Evolutionary conservation across 2,797 vertebrate genomes (phyloP).

Genomic region (Scomberomorus guttatus): DNA sequence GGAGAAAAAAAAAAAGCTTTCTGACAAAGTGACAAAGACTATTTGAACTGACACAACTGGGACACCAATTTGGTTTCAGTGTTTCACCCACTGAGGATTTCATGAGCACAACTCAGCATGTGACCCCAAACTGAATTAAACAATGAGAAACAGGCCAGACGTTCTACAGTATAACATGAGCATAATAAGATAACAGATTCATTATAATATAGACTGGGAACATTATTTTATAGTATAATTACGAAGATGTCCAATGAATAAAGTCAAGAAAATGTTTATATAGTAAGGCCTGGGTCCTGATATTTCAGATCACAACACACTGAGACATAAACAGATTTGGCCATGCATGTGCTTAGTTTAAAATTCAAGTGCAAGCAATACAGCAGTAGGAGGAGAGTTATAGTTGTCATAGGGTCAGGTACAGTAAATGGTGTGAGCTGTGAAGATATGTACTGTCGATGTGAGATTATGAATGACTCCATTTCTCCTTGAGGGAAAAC

Average conservation of each 20-base stretch:
- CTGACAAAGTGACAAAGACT: conserved; percentile 55
- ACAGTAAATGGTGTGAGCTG: conserved; percentile 47
- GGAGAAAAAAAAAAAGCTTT: not conserved
- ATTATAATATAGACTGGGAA: conserved; percentile 38
- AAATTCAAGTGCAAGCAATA: conserved; percentile 77
- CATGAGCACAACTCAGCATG: conserved; percentile 37
- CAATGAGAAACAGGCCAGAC: conserved; percentile 55
- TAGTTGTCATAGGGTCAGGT: conserved; percentile 49
- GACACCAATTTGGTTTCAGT: conserved; percentile 70
- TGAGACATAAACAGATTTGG: conserved; percentile 72
- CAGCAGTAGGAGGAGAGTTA: conserved; percentile 63
- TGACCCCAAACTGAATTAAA: conserved; percentile 64
- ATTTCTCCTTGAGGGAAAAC: conserved; percentile 58
- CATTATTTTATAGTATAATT: conserved; percentile 46
- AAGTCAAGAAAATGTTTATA: conserved; percentile 40
- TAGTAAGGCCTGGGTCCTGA: conserved; percentile 70
- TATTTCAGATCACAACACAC: conserved; percentile 67
- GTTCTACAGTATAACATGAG: conserved; percentile 50
- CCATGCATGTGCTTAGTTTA: conserved; percentile 80
- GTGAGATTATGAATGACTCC: conserved; percentile 55
- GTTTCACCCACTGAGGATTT: conserved; percentile 53
- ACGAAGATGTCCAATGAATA: conserved; percentile 49
- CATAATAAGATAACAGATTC: conserved; percentile 47
- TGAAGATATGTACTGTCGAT: conserved; percentile 57
- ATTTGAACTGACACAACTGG: conserved; percentile 68